A percentile compares a stretch with the other conserved stretches of the same genome.
These are phyloP conservation scores for Candidula unifasciata DNA, from an alignment of 2,888 invertebrate species.

Conservation along the genomic window DNA sequence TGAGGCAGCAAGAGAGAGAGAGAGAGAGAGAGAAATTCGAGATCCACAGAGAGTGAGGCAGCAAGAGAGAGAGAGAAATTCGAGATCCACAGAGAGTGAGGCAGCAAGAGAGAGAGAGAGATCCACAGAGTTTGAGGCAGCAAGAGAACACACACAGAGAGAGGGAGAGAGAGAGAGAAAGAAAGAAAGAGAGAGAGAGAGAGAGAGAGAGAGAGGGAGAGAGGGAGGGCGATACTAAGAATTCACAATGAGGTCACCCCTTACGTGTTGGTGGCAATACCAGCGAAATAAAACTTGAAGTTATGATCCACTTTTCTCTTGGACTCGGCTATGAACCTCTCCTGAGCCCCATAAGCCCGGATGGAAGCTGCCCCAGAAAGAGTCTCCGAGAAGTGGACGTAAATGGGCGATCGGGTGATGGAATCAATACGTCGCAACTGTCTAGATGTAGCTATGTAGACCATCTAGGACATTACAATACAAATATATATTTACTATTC, in stretches of 20 bases:
- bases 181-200: slow-evolving; percentile 23
- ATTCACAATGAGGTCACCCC: background rate
- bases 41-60: too few species aligned
- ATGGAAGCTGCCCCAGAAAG: slow-evolving; percentile 80
- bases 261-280: slow-evolving; percentile 58
- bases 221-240: background rate
- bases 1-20: too few species aligned
- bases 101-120: too few species aligned
- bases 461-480: slow-evolving; percentile 63
- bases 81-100: too few species aligned
- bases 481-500: background rate
- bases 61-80: too few species aligned
- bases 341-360: slow-evolving; percentile 70
- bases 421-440: slow-evolving; percentile 76
- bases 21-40: too few species aligned
- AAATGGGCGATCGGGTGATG: slow-evolving; percentile 75
- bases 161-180: slow-evolving; percentile 30
- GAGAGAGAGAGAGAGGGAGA: slow-evolving; percentile 27
- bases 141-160: slow-evolving; percentile 12
- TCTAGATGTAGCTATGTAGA: slow-evolving; percentile 79
- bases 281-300: slow-evolving; percentile 84
- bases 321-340: slow-evolving; percentile 68
- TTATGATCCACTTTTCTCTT: slow-evolving; percentile 72
- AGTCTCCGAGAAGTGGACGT: slow-evolving; percentile 77
- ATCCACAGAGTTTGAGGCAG: background rate